Percentiles rank a stretch among this genome's conserved stretches.
These are phyloP conservation scores for Homalodisca vitripennis DNA, from an alignment of 1,140 invertebrate genomes.

Conservation along the genomic window DNA sequence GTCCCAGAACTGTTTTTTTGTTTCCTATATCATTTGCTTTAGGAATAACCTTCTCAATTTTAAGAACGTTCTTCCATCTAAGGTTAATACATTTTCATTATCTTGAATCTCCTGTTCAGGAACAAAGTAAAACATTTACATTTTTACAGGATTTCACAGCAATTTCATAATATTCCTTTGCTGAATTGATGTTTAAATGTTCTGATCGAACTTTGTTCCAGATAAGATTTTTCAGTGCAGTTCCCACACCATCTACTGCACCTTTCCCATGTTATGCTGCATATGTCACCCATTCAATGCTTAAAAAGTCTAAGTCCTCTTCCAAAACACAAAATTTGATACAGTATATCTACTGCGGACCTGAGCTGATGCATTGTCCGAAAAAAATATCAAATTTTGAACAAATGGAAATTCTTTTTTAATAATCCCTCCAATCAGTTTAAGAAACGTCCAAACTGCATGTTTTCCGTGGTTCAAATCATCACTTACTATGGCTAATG, in stretches of 20 bases:
- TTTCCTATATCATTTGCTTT: too few species aligned
- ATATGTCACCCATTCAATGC: neutral
- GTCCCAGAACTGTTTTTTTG: too few species aligned
- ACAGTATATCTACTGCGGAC: neutral
- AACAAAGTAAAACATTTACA: neutral
- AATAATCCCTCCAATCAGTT: neutral
- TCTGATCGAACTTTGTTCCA: slow-evolving; percentile 8
- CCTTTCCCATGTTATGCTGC: slow-evolving; percentile 5
- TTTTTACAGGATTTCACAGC: neutral
- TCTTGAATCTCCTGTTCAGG: neutral
- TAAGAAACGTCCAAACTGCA: slow-evolving; percentile 6
- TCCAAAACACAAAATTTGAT: neutral
- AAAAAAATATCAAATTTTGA: slow-evolving; percentile 1
- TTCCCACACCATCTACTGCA: neutral
- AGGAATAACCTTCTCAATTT: too few species aligned
- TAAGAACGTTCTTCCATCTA: too few species aligned
- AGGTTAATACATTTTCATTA: slow-evolving; percentile 15
- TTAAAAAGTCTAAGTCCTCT: neutral
- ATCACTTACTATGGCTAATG: slow-evolving; percentile 1
- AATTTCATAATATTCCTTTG: slow-evolving; percentile 2
- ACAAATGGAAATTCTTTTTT: neutral
- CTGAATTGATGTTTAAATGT: slow-evolving; percentile 5
- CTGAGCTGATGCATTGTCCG: neutral
- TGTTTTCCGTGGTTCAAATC: neutral
- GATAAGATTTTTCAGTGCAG: slow-evolving; percentile 2